Base-by-base conservation (phyloP, 2,797 vertebrate genomes). In the Siniperca scherzeri region DNA sequence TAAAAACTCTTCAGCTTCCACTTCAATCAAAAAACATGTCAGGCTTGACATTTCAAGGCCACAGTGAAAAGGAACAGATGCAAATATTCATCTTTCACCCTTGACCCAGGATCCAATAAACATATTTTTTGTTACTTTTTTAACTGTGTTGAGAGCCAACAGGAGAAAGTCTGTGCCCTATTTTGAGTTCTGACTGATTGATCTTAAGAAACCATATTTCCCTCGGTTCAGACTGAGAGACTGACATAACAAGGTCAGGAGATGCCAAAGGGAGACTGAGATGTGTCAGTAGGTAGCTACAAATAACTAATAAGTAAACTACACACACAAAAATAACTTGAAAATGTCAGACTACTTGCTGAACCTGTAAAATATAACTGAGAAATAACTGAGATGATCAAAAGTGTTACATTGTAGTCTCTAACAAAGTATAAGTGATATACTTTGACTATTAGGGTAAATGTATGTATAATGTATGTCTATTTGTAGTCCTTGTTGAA, bases 231-330 rank as follows among this genome's bases (percentile, higher is more conserved):
- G 70, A 50, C 77, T 65, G 65, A 68, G 71, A 89, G 78, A 89
- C 81, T 93, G 93, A 94, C 92, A 92, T 77, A 94, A 94, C 87
- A 89, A 87, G 90, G 93, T 90, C 92, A 91, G 75, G 73, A 87
- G 77, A 82, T 84, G 91, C 89, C 88, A 90, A 85, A 66, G 88
- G 89, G 83, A 92, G 83, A 90, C 22, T 27, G 84, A 87, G 80
- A 91, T 79, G 73, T 87, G 86, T 80, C 89, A 73, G 67, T 60
- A 82, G 75, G 81, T 78, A 87, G 66, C 76, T 78, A 48, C 72
- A 88, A 75, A 89, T 75, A 88, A 73, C 60, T 77, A 68, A 52
- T 11, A 76, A 81, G 70, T 70, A 62, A 92, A 81, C 50, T 75
- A 50, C 27, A 72, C 25, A 57, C 7, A 19, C 0, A 71, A 64